Percentiles rank a stretch among this genome's conserved stretches.
phyloP scores from a whole-genome alignment of 2,888 invertebrate genomes.

The Alloscopus bannaensis region DNA sequence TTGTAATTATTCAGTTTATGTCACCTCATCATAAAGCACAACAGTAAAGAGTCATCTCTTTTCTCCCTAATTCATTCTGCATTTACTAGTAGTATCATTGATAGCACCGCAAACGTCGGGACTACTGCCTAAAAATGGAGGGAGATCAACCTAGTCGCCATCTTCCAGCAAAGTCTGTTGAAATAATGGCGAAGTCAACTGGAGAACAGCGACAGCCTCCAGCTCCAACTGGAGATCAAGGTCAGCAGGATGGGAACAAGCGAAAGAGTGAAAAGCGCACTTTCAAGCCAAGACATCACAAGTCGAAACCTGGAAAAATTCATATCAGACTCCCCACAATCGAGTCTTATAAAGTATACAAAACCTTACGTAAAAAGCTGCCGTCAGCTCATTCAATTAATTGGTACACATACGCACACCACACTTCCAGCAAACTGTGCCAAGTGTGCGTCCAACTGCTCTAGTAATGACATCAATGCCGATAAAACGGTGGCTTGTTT shows the following conservation, averaged over 20 bases:
- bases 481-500: slow-evolving; percentile 5
- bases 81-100: too few species aligned
- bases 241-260: slow-evolving; percentile 2
- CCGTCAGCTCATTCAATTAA: background rate
- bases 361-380: too few species aligned
- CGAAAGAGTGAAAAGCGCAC: background rate
- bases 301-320: slow-evolving; percentile 41
- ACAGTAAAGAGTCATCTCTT: too few species aligned
- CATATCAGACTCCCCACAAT: slow-evolving; percentile 44
- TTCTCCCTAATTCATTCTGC: too few species aligned
- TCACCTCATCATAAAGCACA: too few species aligned
- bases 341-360: slow-evolving; percentile 41
- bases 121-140: background rate
- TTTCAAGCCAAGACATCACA: slow-evolving; percentile 1
- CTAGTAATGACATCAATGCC: background rate
- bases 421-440: background rate
- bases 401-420: background rate
- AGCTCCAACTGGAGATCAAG: slow-evolving; percentile 20
- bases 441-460: background rate
- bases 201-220: too few species aligned
- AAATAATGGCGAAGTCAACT: background rate
- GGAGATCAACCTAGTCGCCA: background rate
- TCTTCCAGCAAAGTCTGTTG: background rate
- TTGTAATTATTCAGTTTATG: too few species aligned
- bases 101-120: background rate